Percentiles rank a stretch among this genome's conserved stretches.
These are phyloP conservation scores for Linurgus olivaceus DNA, from an alignment of 2,797 vertebrate genomes.

Conservation along the genomic window DNA sequence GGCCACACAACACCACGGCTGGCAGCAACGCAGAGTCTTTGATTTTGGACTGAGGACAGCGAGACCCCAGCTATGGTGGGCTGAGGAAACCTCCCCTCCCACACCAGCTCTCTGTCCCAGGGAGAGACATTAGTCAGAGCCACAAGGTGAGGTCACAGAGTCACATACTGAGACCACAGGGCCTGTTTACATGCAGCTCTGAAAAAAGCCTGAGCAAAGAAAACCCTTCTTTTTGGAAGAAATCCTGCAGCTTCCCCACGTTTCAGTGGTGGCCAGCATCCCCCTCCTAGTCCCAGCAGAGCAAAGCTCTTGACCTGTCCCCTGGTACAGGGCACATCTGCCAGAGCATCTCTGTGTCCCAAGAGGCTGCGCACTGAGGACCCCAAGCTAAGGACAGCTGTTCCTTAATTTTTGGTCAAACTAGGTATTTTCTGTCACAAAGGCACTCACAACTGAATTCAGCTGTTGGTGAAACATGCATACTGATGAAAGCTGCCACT, in stretches of 20 bases:
- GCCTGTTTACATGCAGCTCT: neutral
- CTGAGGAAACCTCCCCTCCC: neutral
- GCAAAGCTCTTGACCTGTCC: neutral
- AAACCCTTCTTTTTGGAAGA: neutral
- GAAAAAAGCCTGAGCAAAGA: neutral
- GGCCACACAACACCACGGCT: accelerated
- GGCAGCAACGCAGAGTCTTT: too few relatives aligned
- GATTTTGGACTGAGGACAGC: neutral
- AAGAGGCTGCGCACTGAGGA: accelerated
- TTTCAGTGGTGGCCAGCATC: neutral
- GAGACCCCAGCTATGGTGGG: accelerated
- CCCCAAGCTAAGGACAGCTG: neutral
- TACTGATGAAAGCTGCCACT: neutral
- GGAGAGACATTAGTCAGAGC: neutral
- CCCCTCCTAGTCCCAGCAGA: neutral
- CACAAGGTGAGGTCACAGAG: neutral
- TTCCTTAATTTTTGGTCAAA: neutral
- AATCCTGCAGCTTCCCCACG: neutral
- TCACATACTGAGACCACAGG: neutral
- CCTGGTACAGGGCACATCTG: neutral
- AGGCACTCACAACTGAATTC: neutral
- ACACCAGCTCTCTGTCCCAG: neutral
- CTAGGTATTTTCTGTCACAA: neutral
- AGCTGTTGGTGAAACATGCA: accelerated
- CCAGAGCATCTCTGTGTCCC: neutral